Evolutionary conservation across 1,140 invertebrate genomes (phyloP).

Genomic region (Harpegnathos saltator): DNA sequence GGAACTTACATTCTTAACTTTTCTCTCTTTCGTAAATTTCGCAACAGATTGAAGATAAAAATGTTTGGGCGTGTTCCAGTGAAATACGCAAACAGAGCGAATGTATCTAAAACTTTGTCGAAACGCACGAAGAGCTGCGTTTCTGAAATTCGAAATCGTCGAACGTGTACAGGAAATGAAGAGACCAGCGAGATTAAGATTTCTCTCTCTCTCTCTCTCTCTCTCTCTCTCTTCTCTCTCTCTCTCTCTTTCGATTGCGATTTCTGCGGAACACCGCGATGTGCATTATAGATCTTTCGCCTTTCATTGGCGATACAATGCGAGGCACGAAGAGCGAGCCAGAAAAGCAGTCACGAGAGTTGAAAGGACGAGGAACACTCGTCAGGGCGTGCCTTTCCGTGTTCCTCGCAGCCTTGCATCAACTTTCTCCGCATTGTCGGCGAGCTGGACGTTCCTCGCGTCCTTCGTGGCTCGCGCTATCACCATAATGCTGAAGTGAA

Average conservation of each 20-base stretch:
- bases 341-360: constrained; percentile 20
- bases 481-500: constrained; percentile 52
- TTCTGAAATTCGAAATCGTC: background rate
- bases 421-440: constrained; percentile 75
- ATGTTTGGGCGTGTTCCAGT: background rate
- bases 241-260: background rate
- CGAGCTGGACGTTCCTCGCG: constrained; percentile 71
- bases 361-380: constrained; percentile 76
- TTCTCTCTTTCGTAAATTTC: background rate
- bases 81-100: background rate
- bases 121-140: background rate
- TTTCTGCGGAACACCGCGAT: background rate
- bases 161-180: background rate
- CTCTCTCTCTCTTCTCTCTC: too few species aligned
- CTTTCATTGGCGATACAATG: background rate
- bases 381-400: constrained; percentile 78
- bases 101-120: background rate
- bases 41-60: background rate
- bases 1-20: background rate
- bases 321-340: background rate
- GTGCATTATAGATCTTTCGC: background rate
- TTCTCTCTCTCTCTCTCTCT: background rate
- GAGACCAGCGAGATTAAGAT: background rate
- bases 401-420: constrained; percentile 72
- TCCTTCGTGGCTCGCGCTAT: constrained; percentile 48